Evolutionary conservation across 2,888 invertebrate genomes (phyloP).

Genomic region (Himalopsyche tibetana): DNA sequence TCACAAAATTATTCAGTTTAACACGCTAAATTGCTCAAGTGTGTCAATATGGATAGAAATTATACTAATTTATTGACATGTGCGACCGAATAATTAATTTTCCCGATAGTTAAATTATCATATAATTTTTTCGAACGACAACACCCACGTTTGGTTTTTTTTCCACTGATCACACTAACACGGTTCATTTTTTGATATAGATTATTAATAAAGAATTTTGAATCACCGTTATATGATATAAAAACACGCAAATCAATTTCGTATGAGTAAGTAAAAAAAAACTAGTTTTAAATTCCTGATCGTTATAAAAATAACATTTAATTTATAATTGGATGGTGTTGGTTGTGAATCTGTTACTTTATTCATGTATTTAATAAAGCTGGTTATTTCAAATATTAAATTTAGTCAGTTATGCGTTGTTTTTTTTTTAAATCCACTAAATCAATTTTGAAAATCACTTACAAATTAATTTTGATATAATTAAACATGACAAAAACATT

Average conservation of each 20-base stretch:
- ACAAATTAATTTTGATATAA: no score
- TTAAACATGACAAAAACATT: no score
- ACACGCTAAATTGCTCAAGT: not conserved
- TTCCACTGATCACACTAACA: not conserved
- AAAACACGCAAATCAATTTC: no score
- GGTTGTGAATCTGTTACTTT: not conserved
- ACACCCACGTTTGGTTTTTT: constrained; percentile 4
- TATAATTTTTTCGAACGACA: not conserved
- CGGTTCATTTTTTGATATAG: not conserved
- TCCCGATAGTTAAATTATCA: not conserved
- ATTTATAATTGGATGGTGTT: no score
- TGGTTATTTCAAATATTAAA: no score
- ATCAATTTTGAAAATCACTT: no score
- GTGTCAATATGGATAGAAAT: not conserved
- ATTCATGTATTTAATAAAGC: not conserved
- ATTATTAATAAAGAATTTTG: constrained; percentile 1
- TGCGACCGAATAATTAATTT: not conserved
- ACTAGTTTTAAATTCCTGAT: no score
- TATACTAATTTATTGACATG: not conserved
- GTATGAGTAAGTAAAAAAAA: no score
- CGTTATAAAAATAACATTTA: no score
- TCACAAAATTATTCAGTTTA: not conserved
- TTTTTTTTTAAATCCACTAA: no score
- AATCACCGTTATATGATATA: no score
- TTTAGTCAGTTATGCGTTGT: no score